Evolutionary conservation across 1,140 invertebrate genomes (phyloP).

Genomic region (Cyphomyrmex costatus): DNA sequence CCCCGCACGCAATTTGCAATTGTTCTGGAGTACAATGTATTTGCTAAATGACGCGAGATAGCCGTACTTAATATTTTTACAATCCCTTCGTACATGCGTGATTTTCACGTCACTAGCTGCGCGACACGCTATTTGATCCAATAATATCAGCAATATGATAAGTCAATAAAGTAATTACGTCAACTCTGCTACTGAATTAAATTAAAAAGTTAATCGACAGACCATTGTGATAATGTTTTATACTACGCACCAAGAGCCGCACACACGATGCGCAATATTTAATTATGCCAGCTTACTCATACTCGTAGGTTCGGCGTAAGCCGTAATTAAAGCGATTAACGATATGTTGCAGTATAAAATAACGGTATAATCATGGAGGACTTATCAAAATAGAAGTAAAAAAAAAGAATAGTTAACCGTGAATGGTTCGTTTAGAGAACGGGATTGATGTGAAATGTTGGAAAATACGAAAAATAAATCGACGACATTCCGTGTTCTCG

Average conservation of each 20-base stretch:
- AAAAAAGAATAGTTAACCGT: neutral
- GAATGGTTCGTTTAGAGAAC: neutral
- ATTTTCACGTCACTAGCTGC: neutral
- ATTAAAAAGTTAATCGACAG: neutral
- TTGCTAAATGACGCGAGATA: conserved; percentile 28
- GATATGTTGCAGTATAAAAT: conserved; percentile 1
- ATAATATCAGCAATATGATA: neutral
- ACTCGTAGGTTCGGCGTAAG: neutral
- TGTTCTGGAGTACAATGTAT: conserved; percentile 15
- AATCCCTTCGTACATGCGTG: neutral
- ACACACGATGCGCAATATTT: conserved; percentile 7
- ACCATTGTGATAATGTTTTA: neutral
- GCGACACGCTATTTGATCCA: neutral
- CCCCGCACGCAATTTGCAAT: conserved; percentile 34
- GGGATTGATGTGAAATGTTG: neutral
- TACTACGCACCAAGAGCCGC: neutral
- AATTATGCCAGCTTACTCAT: neutral
- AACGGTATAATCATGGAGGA: neutral
- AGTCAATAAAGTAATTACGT: neutral
- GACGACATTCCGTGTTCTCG: neutral
- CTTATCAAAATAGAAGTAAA: neutral
- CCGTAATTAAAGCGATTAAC: conserved; percentile 33
- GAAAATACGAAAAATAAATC: neutral
- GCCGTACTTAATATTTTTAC: conserved; percentile 31
- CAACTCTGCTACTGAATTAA: neutral